Base-by-base conservation (phyloP, 2,797 vertebrate species). In the Phataginus tricuspis region DNA sequence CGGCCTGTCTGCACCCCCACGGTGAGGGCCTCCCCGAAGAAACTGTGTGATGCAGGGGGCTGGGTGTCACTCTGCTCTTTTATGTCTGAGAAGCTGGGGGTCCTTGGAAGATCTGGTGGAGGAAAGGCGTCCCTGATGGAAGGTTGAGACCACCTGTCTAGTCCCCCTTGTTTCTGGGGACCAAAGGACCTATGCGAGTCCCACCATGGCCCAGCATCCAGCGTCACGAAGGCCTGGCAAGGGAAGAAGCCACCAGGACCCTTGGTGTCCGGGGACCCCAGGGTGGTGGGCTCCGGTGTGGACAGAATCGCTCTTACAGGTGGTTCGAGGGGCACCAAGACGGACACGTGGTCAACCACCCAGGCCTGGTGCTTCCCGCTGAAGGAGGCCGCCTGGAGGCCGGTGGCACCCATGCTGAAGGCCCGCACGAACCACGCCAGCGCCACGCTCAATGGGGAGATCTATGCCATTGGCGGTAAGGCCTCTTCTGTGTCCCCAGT, bases 391-490 rank as follows among this genome's bases (percentile, higher is more conserved):
- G 63, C 97, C 80, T 99, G 99, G 99, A 98, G 98, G 83, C 99
- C 99, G 0, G 99, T 99, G 49, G 98, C 99, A 0, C 99, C 99
- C 63, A 99, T 99, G 99, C 98, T 99, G 87, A 99, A 98, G 95
- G 99, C 99, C 95, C 99, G 99, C 31, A 99, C 99, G 15, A 99
- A 99, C 98, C 99, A 99, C 88, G 98, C 99, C 64, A 99, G 99
- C 0, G 98, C 99, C 0, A 98, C 99, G 0, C 99, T 99, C 95
- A 99, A 99, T 0, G 99, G 99, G 9, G 99, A 99, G 98, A 99
- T 99, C 98, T 99, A 99, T 4, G 99, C 99, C 75, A 98, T 99
- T 0, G 99, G 99, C 57, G 99, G 99, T 99, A 97, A 98, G 98
- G 0, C 55, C 21, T 1, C 53, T 3, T 29, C 0, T 0, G 18